Conservation (phyloP, 2,113 vertebrate species). For the Heterotilapia buettikoferi region DNA sequence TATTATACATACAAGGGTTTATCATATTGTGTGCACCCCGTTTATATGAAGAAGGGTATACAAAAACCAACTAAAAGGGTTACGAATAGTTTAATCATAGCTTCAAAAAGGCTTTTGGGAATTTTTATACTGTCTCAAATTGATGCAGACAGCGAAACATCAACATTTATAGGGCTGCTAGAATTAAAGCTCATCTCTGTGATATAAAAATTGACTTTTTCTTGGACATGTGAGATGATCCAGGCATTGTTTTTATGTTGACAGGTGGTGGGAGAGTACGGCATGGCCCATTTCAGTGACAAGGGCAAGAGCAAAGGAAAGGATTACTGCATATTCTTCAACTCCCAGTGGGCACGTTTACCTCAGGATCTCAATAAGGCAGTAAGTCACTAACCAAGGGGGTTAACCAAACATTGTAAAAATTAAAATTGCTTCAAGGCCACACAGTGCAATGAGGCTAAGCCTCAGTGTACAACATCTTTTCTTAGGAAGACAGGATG, state of each 20-base stretch:
- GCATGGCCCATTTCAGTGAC: slow-evolving; percentile 89
- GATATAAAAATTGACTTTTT: background rate
- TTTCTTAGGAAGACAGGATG: background rate
- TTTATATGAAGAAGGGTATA: background rate
- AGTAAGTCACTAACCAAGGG: slow-evolving; percentile 71
- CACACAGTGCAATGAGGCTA: background rate
- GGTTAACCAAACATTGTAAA: background rate
- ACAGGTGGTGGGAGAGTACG: slow-evolving; percentile 85
- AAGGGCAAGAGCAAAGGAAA: slow-evolving; percentile 74
- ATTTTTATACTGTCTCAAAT: background rate
- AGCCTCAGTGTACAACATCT: background rate
- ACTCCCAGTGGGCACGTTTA: slow-evolving; percentile 89
- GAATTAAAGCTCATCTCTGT: background rate
- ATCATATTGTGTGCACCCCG: background rate
- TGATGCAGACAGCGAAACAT: background rate
- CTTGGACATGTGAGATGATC: background rate
- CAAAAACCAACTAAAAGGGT: background rate
- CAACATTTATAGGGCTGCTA: background rate
- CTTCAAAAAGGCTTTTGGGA: background rate
- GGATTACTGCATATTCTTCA: slow-evolving; percentile 96
- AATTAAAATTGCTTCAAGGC: background rate
- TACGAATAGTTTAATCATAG: background rate
- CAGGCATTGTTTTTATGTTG: background rate
- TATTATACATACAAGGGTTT: background rate
- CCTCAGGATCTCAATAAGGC: slow-evolving; percentile 89